These are phyloP conservation scores for Meloidogyne hapla DNA, from an alignment of 1,140 invertebrate genomes.

Conservation along the genomic window DNA sequence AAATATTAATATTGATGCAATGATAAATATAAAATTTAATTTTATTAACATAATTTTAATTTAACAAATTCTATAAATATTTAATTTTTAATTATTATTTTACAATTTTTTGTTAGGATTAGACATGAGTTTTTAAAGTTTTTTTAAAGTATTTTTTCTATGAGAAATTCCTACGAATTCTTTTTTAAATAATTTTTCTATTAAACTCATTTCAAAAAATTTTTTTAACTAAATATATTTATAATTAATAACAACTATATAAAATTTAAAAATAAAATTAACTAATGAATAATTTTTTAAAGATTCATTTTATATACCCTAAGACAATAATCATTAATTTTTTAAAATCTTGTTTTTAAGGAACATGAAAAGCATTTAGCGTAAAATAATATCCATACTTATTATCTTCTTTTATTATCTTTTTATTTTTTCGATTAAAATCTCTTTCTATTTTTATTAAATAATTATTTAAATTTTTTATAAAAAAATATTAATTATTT, in stretches of 20 bases:
- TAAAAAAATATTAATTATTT: neutral
- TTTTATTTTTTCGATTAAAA: neutral
- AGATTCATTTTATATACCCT: neutral
- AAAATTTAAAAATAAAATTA: too few species aligned
- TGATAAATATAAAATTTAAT: neutral
- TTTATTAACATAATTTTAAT: too few species aligned
- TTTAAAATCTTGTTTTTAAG: slow-evolving; percentile 4
- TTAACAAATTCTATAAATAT: too few species aligned
- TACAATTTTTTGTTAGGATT: too few species aligned
- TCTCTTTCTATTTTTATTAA: neutral
- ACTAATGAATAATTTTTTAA: neutral
- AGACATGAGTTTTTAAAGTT: too few species aligned
- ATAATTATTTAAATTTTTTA: neutral
- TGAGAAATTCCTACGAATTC: too few species aligned
- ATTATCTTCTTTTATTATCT: neutral
- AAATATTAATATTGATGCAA: neutral
- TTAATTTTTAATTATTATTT: too few species aligned
- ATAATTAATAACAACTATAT: neutral
- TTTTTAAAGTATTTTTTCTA: too few species aligned
- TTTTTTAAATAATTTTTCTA: too few species aligned
- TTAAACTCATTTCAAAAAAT: too few species aligned
- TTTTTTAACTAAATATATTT: too few species aligned
- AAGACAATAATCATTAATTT: neutral
- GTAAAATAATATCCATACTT: neutral
- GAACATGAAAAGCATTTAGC: too few species aligned